A percentile compares a stretch with the other conserved stretches of the same genome.
Evolutionary conservation across 2,113 vertebrate genomes (phyloP).

Genomic region (Siniperca chuatsi): DNA sequence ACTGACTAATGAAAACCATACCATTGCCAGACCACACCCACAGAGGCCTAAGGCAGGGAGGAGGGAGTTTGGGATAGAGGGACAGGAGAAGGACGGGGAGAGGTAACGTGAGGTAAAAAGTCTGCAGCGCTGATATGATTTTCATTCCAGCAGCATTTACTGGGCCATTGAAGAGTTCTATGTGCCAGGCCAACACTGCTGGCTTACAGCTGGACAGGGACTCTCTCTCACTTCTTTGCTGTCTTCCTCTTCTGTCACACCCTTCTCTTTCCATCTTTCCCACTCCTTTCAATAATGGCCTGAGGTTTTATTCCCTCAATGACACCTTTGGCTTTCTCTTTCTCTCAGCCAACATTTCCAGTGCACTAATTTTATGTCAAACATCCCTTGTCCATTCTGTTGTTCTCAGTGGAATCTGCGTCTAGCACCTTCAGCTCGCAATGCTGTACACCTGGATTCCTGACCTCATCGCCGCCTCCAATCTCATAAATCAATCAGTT

Average conservation of each 20-base stretch:
- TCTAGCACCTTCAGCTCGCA: constrained; percentile 31
- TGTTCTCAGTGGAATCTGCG: constrained; percentile 39
- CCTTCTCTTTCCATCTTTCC: constrained; percentile 47
- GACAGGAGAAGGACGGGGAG: constrained; percentile 12
- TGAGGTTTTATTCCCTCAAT: constrained; percentile 40
- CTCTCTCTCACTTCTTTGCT: constrained; percentile 27
- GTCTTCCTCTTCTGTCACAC: constrained; percentile 56
- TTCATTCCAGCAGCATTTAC: constrained; percentile 61
- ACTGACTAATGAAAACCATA: constrained; percentile 62
- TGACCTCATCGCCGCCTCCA: constrained; percentile 44
- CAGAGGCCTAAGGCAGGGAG: constrained; percentile 10
- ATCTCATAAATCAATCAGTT: constrained; percentile 72
- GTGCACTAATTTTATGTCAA: constrained; percentile 16
- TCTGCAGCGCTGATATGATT: constrained; percentile 42
- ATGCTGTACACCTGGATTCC: constrained; percentile 59
- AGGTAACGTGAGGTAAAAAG: constrained; percentile 64
- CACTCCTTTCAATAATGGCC: constrained; percentile 24
- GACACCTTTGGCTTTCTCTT: constrained; percentile 42
- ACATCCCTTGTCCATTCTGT: constrained; percentile 20
- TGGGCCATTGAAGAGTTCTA: constrained; percentile 26
- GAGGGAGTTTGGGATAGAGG: neutral
- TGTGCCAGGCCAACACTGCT: constrained; percentile 41
- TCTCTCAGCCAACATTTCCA: constrained; percentile 33
- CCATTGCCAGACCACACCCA: constrained; percentile 15
- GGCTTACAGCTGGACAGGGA: constrained; percentile 57